phyloP scores from a whole-genome alignment of 2,797 vertebrate genomes.

The Gobio occitaniae region DNA sequence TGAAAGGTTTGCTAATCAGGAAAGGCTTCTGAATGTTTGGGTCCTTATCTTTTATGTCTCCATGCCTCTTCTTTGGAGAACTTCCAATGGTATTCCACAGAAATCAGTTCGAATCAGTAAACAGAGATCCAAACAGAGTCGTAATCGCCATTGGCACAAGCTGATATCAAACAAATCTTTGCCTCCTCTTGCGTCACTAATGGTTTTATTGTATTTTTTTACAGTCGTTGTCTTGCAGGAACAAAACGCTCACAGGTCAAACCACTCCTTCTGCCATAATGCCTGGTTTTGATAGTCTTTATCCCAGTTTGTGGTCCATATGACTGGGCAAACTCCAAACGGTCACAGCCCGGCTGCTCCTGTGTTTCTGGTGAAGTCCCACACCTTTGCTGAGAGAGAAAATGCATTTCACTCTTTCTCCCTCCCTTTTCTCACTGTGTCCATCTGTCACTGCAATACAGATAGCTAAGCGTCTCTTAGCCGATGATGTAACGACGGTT shows the following conservation, averaged over 20 bases:
- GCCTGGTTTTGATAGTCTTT: constrained; percentile 4
- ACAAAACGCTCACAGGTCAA: constrained; percentile 27
- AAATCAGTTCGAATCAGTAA: neutral
- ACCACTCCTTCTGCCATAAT: neutral
- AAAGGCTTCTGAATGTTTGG: neutral
- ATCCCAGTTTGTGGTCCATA: neutral
- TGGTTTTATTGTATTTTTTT: constrained; percentile 23
- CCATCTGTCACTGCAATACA: constrained; percentile 70
- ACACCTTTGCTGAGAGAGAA: constrained; percentile 57
- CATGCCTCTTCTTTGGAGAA: constrained; percentile 16
- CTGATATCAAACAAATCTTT: neutral
- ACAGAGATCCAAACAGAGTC: neutral
- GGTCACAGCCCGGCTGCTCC: neutral
- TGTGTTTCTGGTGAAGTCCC: neutral
- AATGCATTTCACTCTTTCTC: constrained; percentile 22
- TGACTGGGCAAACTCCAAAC: constrained; percentile 24
- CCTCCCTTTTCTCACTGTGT: constrained; percentile 44
- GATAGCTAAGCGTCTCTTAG: constrained; percentile 20
- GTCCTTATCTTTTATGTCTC: neutral
- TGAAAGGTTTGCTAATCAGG: neutral
- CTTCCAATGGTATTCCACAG: neutral
- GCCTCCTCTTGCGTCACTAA: neutral
- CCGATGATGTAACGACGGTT: constrained; percentile 56
- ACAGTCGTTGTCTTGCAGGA: neutral
- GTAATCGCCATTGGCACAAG: constrained; percentile 27